Evolutionary conservation across 1,140 invertebrate genomes (phyloP), one percentile per base, ranked within the genome.

Genomic region (Xylocopa sonorina): DNA sequence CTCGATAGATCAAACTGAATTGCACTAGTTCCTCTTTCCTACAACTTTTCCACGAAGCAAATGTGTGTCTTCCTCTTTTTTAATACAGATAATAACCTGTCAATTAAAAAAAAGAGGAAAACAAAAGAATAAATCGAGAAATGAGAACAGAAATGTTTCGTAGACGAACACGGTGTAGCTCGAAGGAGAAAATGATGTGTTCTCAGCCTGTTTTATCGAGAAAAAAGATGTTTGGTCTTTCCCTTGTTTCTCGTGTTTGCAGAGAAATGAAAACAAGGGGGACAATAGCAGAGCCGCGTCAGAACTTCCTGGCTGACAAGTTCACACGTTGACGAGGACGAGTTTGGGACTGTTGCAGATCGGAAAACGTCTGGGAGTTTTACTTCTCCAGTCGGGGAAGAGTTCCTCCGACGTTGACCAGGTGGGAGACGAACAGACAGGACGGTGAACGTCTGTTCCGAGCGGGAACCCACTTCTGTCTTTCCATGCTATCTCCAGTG

Each of bases 331-430:
- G 84, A 63, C 81, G 85, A 85, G 62, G 80, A 87, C 83, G 67
- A 78, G 84, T 83, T 85, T 77, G 81, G 73, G 83, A 90, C 89
- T 90, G 89, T 88, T 82, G 43, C 71, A 87, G 88, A 89, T 89
- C 83, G 81, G 86, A 86, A 89, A 88, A 89, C 78, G 87, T 85
- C 78, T 73, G 82, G 79, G 87, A 90, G 89, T 90, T 90, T 90
- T 90, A 89, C 87, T 88, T 75, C 75, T 73, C 62, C 62, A 53
- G 38, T 32, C 16, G 53, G 81, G 80, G 81, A 84, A 86, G 87
- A 85, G 85, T 83, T 80, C 81, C 53, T 66, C 38, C 12, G 50
- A 12, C 38, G 55, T 16, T 55, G 69, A 14, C 55, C 66, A 75
- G 73, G 85, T 86, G 85, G 84, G 84, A 85, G 84, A 85, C 60